These are phyloP conservation scores for Megalonaias nervosa DNA, from an alignment of 1,140 invertebrate species.

Conservation along the genomic window DNA sequence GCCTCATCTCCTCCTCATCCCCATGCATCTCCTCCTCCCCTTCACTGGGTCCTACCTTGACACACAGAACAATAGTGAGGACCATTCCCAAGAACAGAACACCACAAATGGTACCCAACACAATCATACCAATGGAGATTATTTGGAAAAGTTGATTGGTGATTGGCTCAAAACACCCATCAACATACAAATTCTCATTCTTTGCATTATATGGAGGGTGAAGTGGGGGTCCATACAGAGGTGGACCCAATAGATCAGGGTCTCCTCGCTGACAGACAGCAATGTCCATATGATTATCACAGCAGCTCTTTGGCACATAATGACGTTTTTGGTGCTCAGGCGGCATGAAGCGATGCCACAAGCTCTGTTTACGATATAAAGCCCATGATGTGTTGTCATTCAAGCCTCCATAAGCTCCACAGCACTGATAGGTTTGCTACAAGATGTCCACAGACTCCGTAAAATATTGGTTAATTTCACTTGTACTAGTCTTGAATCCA, in stretches of 20 bases:
- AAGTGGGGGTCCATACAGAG: constrained; percentile 19
- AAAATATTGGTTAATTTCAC: constrained; percentile 16
- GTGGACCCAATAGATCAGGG: constrained; percentile 23
- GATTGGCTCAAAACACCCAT: constrained; percentile 27
- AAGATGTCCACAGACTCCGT: constrained; percentile 24
- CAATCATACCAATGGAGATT: no score
- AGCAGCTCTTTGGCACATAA: constrained; percentile 36
- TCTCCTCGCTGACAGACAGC: constrained; percentile 30
- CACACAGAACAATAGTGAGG: no score
- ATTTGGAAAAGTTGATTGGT: constrained; percentile 4
- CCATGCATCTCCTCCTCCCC: no score
- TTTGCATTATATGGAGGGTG: neutral
- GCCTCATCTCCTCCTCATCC: no score
- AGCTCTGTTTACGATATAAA: constrained; percentile 19
- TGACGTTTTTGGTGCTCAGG: neutral
- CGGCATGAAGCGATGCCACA: constrained; percentile 13
- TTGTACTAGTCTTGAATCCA: constrained; percentile 4
- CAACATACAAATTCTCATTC: constrained; percentile 17
- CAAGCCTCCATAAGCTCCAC: constrained; percentile 23
- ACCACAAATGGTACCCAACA: no score
- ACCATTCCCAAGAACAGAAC: no score
- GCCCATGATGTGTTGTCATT: constrained; percentile 33
- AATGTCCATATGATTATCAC: constrained; percentile 27
- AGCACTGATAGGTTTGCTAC: constrained; percentile 28
- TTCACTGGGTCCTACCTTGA: no score